Conservation (phyloP, 2,888 invertebrate species). For the Drosophila pseudotakahashii region DNA sequence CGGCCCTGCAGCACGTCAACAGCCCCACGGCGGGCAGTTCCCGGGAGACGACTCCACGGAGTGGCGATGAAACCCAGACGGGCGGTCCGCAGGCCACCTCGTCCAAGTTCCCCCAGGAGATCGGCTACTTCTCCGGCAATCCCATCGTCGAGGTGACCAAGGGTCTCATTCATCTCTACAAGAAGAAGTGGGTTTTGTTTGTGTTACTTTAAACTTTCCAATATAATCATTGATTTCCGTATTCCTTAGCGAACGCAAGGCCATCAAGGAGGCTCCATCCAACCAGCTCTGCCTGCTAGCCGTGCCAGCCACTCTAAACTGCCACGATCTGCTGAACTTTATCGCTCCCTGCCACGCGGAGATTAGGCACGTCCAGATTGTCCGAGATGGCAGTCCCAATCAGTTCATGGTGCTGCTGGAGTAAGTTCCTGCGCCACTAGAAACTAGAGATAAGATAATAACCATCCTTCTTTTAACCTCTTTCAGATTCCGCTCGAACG, state of each 20-base stretch:
- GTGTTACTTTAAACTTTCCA: not conserved
- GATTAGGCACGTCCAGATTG: slow-evolving; percentile 95
- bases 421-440: slow-evolving; percentile 84
- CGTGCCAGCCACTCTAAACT: slow-evolving; percentile 95
- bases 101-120: slow-evolving; percentile 85
- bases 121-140: slow-evolving; percentile 97
- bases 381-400: slow-evolving; percentile 95
- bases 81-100: slow-evolving; percentile 50
- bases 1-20: slow-evolving; percentile 64
- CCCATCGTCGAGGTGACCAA: slow-evolving; percentile 96
- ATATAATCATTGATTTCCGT: not conserved
- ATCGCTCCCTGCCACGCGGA: slow-evolving; percentile 96
- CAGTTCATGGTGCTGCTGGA: slow-evolving; percentile 99
- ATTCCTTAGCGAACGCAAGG: slow-evolving; percentile 88
- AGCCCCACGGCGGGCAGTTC: slow-evolving; percentile 86
- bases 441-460: too few relatives aligned
- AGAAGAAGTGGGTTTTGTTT: slow-evolving; percentile 91
- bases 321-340: slow-evolving; percentile 96
- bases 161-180: slow-evolving; percentile 98
- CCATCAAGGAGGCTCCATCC: slow-evolving; percentile 89
- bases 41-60: slow-evolving; percentile 85
- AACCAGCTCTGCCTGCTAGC: slow-evolving; percentile 94
- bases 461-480: too few relatives aligned
- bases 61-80: slow-evolving; percentile 69
- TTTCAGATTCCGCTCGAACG: slow-evolving; percentile 88